These are phyloP conservation scores for Tenthredo livida DNA, from an alignment of 2,888 invertebrate species.

Conservation along the genomic window DNA sequence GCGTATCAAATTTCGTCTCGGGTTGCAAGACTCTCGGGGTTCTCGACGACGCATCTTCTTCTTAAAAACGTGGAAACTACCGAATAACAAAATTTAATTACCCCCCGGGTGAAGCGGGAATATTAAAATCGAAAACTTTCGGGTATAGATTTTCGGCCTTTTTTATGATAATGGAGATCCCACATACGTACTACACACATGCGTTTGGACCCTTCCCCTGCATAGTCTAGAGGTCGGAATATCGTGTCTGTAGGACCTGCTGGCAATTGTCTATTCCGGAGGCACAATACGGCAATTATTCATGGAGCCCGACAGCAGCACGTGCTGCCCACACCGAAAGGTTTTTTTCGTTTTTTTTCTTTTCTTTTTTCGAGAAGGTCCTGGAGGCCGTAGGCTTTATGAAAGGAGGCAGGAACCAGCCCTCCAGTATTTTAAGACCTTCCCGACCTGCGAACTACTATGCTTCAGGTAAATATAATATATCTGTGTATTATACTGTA, in stretches of 20 bases:
- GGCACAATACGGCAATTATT: constrained; percentile 51
- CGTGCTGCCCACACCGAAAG: constrained; percentile 53
- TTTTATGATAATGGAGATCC: not conserved
- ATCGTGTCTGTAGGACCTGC: constrained; percentile 28
- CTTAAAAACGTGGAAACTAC: constrained; percentile 11
- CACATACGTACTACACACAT: not conserved
- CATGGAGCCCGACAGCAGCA: constrained; percentile 47
- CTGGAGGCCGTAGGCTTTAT: not conserved
- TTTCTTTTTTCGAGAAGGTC: not conserved
- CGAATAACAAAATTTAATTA: constrained; percentile 40
- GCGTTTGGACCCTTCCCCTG: not conserved
- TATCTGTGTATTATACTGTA: not conserved
- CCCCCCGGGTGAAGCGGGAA: not conserved
- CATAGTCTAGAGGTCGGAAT: not conserved
- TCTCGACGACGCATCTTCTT: constrained; percentile 4
- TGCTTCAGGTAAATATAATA: constrained; percentile 35
- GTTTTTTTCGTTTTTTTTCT: not conserved
- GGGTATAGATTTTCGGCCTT: not conserved
- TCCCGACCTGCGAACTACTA: constrained; percentile 32
- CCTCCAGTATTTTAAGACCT: constrained; percentile 19
- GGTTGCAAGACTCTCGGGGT: constrained; percentile 26
- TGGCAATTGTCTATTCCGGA: constrained; percentile 49
- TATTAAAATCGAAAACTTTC: not conserved
- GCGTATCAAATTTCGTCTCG: constrained; percentile 43
- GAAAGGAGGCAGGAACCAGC: not conserved